Evolutionary conservation across 2,888 invertebrate species (phyloP), one percentile per base, ranked within the genome.

Genomic region (Julus scandinavius): DNA sequence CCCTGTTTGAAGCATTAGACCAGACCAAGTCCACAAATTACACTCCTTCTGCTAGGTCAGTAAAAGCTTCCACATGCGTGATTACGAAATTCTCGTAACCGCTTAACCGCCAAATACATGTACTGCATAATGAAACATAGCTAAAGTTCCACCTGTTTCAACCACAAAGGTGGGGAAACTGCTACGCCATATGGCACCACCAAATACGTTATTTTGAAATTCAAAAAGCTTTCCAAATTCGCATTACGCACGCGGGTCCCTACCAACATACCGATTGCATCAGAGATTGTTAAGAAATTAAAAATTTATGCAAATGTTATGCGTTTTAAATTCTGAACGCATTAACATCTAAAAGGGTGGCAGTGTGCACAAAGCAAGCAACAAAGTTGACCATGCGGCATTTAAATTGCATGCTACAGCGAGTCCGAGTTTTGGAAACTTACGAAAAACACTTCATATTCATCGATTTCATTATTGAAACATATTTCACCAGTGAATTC

Each of bases 241-340:
- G 29, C 72, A n/a, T 72, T 29, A 54, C 54, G 17, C 54, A 54
- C 15, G 54, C 13, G 17, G 20, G 20, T 38, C 38, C 38, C 80
- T 38, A 3, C 13, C 38, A 11, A 29, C 80, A 80, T 80, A 7
- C 38, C 29, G 38, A 80, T 80, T 80, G 80, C 20, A 13, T 6
- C 9, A 9, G 38, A 80, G 11, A 38, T 72, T 72, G 63, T 29
- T 72, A 20, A 20, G 63, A 63, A 20, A 80, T 80, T 29, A 80
- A 80, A 72, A 80, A 11, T 80, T 9, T 80, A 80, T 80, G 80
- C 38, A 80, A 80, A 80, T 80, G 80, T 80, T 80, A 80, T 38
- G 80, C 38, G 80, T 38, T 80, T 38, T 80, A 29, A 80, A 72
- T 80, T 80, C 80, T 1, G 3, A 80, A 2, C 38, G 13, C 38